phyloP scores from a whole-genome alignment of 2,113 vertebrate genomes.

The Cynocephalus volans region DNA sequence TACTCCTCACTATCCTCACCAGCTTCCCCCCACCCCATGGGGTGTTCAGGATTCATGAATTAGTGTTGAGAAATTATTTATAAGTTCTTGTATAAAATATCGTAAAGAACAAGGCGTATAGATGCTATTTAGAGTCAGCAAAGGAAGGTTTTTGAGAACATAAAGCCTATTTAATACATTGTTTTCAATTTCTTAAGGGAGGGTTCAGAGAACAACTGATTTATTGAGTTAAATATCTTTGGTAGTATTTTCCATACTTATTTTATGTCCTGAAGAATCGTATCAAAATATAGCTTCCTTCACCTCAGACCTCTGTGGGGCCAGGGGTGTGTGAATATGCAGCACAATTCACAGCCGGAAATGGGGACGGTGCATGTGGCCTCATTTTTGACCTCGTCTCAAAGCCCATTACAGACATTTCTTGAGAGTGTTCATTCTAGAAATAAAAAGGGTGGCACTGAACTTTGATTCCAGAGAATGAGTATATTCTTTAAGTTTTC shows the following conservation, averaged over 20 bases:
- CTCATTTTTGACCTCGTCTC: constrained; percentile 78
- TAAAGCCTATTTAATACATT: constrained; percentile 64
- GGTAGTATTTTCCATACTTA: constrained; percentile 64
- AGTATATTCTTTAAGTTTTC: constrained; percentile 36
- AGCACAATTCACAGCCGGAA: constrained; percentile 77
- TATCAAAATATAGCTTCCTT: constrained; percentile 74
- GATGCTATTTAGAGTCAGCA: constrained; percentile 65
- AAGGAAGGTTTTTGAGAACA: constrained; percentile 59
- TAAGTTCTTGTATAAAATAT: not conserved
- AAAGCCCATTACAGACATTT: constrained; percentile 73
- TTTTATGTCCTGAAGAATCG: constrained; percentile 69
- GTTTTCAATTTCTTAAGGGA: constrained; percentile 67
- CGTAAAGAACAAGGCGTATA: constrained; percentile 25
- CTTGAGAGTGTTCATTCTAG: constrained; percentile 72
- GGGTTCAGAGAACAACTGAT: constrained; percentile 61
- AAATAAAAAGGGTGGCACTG: constrained; percentile 66
- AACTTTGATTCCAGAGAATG: constrained; percentile 63
- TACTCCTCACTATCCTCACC: not conserved
- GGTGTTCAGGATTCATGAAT: constrained; percentile 52
- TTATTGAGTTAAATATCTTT: constrained; percentile 72
- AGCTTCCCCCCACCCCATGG: not conserved
- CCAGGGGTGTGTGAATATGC: constrained; percentile 61
- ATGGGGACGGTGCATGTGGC: constrained; percentile 58
- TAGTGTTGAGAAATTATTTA: constrained; percentile 51
- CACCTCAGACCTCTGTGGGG: constrained; percentile 62